Percentiles rank a stretch among this genome's conserved stretches.
Evolutionary conservation across 1,140 invertebrate genomes (phyloP).

Genomic region (Rhopalosiphum padi): DNA sequence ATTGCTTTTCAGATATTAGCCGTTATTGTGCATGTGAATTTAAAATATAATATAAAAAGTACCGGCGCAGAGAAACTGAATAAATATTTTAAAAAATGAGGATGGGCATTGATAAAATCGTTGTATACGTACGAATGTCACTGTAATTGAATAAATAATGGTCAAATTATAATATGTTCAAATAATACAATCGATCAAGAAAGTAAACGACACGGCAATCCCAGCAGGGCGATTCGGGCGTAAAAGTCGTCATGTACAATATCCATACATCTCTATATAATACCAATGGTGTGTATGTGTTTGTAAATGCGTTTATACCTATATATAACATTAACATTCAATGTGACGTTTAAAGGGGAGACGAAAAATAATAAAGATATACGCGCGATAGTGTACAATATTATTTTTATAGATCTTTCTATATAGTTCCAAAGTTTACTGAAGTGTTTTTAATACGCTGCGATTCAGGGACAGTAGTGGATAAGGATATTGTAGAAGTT

Average conservation of each 20-base stretch:
- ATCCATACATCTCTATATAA: not conserved
- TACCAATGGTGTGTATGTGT: not conserved
- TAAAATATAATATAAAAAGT: not conserved
- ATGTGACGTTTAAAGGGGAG: not conserved
- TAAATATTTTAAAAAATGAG: not conserved
- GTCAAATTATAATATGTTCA: not conserved
- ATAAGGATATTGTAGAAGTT: not conserved
- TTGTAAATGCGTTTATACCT: not conserved
- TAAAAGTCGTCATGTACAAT: not conserved
- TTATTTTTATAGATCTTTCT: not conserved
- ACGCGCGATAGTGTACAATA: not conserved
- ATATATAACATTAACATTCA: not conserved
- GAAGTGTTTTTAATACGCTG: not conserved
- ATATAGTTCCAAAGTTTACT: not conserved
- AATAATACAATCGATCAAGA: constrained; percentile 2
- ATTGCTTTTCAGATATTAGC: not conserved
- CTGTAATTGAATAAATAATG: not conserved
- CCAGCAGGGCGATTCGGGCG: not conserved
- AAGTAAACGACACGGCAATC: not conserved
- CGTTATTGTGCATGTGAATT: not conserved
- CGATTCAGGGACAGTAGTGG: not conserved
- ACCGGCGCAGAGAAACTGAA: not conserved
- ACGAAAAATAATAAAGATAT: not conserved
- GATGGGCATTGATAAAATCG: not conserved
- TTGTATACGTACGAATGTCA: not conserved